A percentile compares a stretch with the other conserved stretches of the same genome.
Conservation (phyloP, 1,140 invertebrate species). For the Musca vetustissima region DNA sequence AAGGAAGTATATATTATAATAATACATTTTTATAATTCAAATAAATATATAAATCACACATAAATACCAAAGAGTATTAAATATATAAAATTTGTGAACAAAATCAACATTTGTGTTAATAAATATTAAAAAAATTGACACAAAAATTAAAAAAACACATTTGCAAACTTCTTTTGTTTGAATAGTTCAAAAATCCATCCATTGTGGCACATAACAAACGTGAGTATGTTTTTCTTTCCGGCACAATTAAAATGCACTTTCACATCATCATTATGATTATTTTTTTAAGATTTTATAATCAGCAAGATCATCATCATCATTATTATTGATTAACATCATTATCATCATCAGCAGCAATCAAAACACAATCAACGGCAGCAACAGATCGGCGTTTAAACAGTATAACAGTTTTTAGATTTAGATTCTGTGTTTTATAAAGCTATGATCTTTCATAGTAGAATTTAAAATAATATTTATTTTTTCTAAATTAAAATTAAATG, state of each 20-base stretch:
- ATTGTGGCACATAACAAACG: conserved; percentile 23
- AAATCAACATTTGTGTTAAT: too few relatives aligned
- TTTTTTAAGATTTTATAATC: conserved; percentile 5
- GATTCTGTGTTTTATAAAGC: neutral
- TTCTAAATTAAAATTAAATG: too few relatives aligned
- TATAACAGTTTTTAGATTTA: conserved; percentile 6
- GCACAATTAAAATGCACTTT: conserved; percentile 27
- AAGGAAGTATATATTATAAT: too few relatives aligned
- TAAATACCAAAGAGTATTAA: too few relatives aligned
- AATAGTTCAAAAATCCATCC: neutral
- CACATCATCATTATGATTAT: conserved; percentile 21
- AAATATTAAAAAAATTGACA: too few relatives aligned
- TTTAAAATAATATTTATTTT: conserved; percentile 14
- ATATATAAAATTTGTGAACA: too few relatives aligned
- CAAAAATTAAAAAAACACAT: too few relatives aligned
- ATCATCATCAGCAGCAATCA: conserved; percentile 28
- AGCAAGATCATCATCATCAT: too few relatives aligned
- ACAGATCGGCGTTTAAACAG: conserved; percentile 20
- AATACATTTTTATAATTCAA: too few relatives aligned
- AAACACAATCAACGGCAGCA: conserved; percentile 22
- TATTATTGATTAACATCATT: too few relatives aligned
- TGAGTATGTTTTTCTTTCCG: conserved; percentile 20
- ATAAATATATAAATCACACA: too few relatives aligned
- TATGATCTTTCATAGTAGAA: neutral
- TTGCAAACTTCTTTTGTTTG: too few relatives aligned